Evolutionary conservation across 2,888 invertebrate species (phyloP).

Genomic region (Macaria liturata): DNA sequence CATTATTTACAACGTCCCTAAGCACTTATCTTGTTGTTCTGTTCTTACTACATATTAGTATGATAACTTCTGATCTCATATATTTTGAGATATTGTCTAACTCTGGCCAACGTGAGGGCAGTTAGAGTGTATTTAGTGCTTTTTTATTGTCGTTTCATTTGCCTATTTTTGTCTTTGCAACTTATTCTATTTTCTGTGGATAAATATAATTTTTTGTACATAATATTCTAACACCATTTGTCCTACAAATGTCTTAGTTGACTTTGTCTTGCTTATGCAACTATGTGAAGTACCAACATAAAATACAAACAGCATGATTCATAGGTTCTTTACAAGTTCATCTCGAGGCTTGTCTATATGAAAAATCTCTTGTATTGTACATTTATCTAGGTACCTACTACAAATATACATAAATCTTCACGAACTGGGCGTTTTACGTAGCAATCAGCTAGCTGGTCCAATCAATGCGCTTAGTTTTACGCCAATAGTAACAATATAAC

Average conservation of each 20-base stretch:
- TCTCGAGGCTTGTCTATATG: background rate
- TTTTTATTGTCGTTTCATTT: conserved; percentile 16
- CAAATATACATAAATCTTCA: too few species aligned
- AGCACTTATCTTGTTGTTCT: conserved; percentile 36
- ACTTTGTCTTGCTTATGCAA: conserved; percentile 20
- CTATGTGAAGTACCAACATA: background rate
- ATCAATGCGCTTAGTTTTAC: too few species aligned
- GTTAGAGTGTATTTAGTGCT: conserved; percentile 30
- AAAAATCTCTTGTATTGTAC: background rate
- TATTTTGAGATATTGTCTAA: conserved; percentile 36
- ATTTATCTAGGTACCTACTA: too few species aligned
- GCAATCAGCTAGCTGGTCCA: too few species aligned
- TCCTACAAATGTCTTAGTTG: conserved; percentile 25
- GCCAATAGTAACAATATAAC: too few species aligned
- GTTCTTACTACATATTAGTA: conserved; percentile 34
- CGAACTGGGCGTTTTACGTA: too few species aligned
- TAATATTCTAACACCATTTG: conserved; percentile 7
- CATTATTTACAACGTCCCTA: conserved; percentile 35
- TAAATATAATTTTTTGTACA: too few species aligned
- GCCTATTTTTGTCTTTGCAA: background rate
- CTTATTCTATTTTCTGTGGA: too few species aligned
- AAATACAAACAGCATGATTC: background rate
- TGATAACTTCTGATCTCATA: conserved; percentile 44
- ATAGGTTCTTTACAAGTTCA: background rate
- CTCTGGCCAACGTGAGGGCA: conserved; percentile 26